These are phyloP conservation scores for Amazona guildingii DNA, from an alignment of 2,113 vertebrate genomes.

Conservation along the genomic window DNA sequence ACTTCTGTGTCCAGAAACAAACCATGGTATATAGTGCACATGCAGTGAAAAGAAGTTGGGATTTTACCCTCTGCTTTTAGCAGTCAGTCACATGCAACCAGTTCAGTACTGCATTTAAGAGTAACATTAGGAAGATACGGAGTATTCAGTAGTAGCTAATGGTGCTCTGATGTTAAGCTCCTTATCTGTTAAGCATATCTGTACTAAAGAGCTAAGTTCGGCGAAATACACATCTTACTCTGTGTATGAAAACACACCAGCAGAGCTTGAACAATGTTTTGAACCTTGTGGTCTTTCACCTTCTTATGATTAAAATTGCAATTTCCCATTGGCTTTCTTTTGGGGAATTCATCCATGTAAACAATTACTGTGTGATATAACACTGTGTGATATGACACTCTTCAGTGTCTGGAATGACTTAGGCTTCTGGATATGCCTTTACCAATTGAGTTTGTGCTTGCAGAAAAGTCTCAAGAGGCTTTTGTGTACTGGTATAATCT, in stretches of 20 bases:
- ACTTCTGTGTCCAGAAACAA: background rate
- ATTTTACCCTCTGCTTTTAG: background rate
- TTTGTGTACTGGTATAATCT: constrained; percentile 21
- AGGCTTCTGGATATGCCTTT: constrained; percentile 30
- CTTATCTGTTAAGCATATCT: background rate
- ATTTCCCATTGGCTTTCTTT: constrained; percentile 28
- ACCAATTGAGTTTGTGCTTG: constrained; percentile 1
- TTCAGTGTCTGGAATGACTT: constrained; percentile 19
- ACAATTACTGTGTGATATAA: constrained; percentile 49
- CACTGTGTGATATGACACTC: constrained; percentile 35
- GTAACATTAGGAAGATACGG: background rate
- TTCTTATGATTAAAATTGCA: background rate
- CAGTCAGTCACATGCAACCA: background rate
- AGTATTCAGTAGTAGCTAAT: background rate
- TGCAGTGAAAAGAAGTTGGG: background rate
- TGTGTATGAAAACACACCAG: constrained; percentile 51
- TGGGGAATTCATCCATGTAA: constrained; percentile 21
- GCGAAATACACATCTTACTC: constrained; percentile 19
- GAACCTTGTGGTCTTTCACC: constrained; percentile 23
- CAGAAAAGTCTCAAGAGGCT: constrained; percentile 31
- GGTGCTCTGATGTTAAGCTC: constrained; percentile 6
- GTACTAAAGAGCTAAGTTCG: constrained; percentile 7
- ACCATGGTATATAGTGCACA: background rate
- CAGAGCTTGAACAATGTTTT: constrained; percentile 39
- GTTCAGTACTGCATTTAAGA: background rate